Evolutionary conservation across 2,797 vertebrate species (phyloP), one percentile per base, ranked within the genome.

Genomic region (Acanthurus lineatus): DNA sequence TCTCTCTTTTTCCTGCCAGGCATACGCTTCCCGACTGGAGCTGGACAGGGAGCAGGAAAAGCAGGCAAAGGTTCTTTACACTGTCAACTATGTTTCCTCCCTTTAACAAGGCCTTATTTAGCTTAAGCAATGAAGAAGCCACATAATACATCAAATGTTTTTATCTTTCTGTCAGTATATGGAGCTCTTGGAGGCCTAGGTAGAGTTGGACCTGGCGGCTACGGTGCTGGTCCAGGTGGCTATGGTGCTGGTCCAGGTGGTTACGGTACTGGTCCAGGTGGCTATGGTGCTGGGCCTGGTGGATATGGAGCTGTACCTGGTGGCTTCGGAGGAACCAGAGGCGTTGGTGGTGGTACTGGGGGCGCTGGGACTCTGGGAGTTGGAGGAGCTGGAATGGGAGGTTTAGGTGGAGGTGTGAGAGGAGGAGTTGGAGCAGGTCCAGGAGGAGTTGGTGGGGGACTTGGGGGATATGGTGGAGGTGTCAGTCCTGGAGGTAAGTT

Each of bases 21-120:
- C 45, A 5, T 91, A 62, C 91, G 91, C 57, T 95, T 91, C 71
- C 91, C 94, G 0, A 92, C 69, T 81, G 93, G 94, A 76, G 90
- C 40, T 40, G 85, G 90, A 84, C 88, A 86, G 44, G 93, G 90
- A 68, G 28, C 71, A 35, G 88, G 72, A 63, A 95, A 95, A 90
- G 75, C 79, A 74, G 89, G 92, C 53, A 96, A 94, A 94, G 91
- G 94, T 95, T 84, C 6, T 10, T 45, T 19, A 64, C 73, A 52
- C 19, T 38, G 1, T 38, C 0, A 53, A 38, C 15, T 14, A 56
- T 22, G n/a, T 42, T n/a, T 64, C 7, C 12, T 65, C 16, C 40
- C 6, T 16, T 25, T 25, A 38, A 7, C 8, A 12, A 60, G 2
- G 12, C 62, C 9, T 67, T 16, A 15, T 22, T 60, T 74, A 1